phyloP scores from a whole-genome alignment of 2,888 invertebrate species.

The Mesorhabditis belari region DNA sequence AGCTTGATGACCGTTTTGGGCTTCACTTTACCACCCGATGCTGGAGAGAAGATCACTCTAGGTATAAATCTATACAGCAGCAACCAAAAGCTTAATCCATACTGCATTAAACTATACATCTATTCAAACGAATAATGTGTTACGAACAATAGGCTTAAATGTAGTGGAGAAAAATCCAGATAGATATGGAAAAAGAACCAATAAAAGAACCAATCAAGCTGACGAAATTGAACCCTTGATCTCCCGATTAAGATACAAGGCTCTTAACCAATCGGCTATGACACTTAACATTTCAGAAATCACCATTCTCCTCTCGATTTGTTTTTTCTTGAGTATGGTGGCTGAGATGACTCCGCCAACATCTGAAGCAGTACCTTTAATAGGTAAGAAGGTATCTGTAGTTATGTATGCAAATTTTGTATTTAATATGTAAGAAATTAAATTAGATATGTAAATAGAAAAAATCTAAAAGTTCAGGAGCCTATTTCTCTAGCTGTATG shows the following conservation, averaged over 20 bases:
- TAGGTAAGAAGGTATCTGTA: constrained; percentile 17
- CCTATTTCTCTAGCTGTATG: constrained; percentile 43
- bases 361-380: constrained; percentile 44
- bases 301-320: constrained; percentile 70
- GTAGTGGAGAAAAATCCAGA: too few relatives aligned
- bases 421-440: not conserved
- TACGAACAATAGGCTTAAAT: too few relatives aligned
- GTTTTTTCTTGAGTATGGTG: constrained; percentile 93
- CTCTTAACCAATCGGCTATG: too few relatives aligned
- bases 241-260: too few relatives aligned
- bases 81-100: too few relatives aligned
- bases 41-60: constrained; percentile 94
- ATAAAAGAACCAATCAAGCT: too few relatives aligned
- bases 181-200: too few relatives aligned
- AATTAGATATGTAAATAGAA: not conserved
- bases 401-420: not conserved
- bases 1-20: constrained; percentile 96
- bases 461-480: constrained; percentile 13
- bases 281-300: constrained; percentile 41
- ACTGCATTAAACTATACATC: too few relatives aligned
- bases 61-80: constrained; percentile 63
- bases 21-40: constrained; percentile 95
- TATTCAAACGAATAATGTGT: too few relatives aligned
- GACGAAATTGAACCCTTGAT: too few relatives aligned
- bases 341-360: constrained; percentile 82